Evolutionary conservation across 2,113 vertebrate species (phyloP), one percentile per base, ranked within the genome.

Genomic region (Pipa parva): DNA sequence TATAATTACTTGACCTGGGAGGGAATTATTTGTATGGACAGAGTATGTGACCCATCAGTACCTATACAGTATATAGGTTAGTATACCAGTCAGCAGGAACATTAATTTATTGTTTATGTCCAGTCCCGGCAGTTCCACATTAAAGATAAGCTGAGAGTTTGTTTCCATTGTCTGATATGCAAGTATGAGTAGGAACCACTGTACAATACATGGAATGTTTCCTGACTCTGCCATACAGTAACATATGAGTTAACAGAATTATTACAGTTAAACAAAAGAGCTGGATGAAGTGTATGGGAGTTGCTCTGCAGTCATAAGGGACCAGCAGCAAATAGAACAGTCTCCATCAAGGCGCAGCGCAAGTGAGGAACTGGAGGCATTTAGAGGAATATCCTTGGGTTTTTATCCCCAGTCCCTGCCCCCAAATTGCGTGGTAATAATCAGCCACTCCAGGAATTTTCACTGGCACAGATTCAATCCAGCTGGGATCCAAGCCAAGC

Each of bases 401-500:
- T 59, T 69, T 50, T 28, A 22, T 11, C 13, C 65, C 48, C 66
- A 11, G 1, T 70, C 58, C 66, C 66, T 70, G 66, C 57, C 66
- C 66, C 66, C 48, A 61, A 54, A 49, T 61, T 61, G 57, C 66
- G 56, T 59, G 57, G 66, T 70, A 70, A 42, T 42, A 42, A 70
- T 61, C 57, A 61, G 20, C 66, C 48, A 28, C 66, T 61, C 48
- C 66, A 70, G 58, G 66, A 70, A 61, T 70, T 70, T 26, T 70
- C 48, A 24, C 58, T 70, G 66, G 58, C 58, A 61, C 15, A 29
- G 66, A 50, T 7, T 54, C 48, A 39, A 51, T 61, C 66, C 57
- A 52, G 31, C 29, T 21, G 66, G 66, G 66, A 48, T 4, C 7
- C 1, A 13, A 12, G 66, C 66, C 66, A 70, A 25, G 46, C 33